A percentile compares a stretch with the other conserved stretches of the same genome.
These are phyloP conservation scores for Cephus nigrinus DNA, from an alignment of 2,888 invertebrate genomes.

Conservation along the genomic window DNA sequence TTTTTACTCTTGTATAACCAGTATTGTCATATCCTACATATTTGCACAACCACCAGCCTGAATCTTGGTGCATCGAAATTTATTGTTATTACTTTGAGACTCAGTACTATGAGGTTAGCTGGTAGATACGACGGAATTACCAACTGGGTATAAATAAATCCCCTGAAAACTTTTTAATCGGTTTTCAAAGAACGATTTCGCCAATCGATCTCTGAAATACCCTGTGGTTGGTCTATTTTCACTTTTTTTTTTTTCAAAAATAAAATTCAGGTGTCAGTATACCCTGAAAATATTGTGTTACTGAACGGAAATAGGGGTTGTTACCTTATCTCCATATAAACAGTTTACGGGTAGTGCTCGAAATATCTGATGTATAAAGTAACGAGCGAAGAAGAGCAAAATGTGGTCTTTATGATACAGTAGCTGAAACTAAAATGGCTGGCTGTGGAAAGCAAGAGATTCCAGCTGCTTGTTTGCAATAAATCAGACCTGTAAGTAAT, in stretches of 20 bases:
- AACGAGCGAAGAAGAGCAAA: neutral
- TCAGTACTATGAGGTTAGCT: conserved; percentile 19
- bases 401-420: neutral
- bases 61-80: conserved; percentile 21
- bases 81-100: conserved; percentile 40
- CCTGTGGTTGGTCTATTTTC: neutral
- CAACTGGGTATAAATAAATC: conserved; percentile 24
- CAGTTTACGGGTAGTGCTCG: neutral
- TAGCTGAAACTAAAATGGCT: conserved; percentile 17
- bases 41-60: neutral
- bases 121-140: conserved; percentile 17
- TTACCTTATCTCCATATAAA: neutral
- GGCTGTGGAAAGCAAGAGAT: conserved; percentile 18
- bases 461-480: conserved; percentile 4
- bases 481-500: conserved; percentile 2
- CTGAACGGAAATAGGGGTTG: neutral
- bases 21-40: neutral
- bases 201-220: neutral
- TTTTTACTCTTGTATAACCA: neutral
- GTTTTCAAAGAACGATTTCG: neutral
- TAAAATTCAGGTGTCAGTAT: neutral
- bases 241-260: neutral
- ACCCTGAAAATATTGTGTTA: neutral
- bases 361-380: neutral
- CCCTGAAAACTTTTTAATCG: neutral